Evolutionary conservation across 2,113 vertebrate species (phyloP), one percentile per base, ranked within the genome.

Genomic region (Salvelinus namaycush): DNA sequence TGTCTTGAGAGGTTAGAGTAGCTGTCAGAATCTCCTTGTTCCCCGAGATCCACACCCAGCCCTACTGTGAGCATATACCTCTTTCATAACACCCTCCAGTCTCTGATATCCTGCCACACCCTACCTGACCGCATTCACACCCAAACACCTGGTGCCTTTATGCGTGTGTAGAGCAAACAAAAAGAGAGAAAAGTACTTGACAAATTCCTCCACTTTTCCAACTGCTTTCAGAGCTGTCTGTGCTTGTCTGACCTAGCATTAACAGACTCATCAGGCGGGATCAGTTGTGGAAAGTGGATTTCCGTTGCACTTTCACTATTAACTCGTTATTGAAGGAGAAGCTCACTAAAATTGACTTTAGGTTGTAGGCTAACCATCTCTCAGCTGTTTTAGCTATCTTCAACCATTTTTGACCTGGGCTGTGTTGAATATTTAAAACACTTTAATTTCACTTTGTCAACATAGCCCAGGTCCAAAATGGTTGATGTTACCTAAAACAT

Each of bases 161-260:
- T 62, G 12, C 5, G 51, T 54, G 51, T 1, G 3, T 7, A 18
- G 16, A 54, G 1, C 18, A 62, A 62, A 62, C 22, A 9, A 60
- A 60, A 51, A 22, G 18, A 24, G 7, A 9, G 7, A 57, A 57
- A 62, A 22, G n/a, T 9, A 62, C n/a, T 22, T 44, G 31, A 20
- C 20, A 70, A 70, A 70, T 70, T 44, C 34, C 31, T 44, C 68
- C n/a, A 48, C 34, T 70, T 31, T 49, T 44, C 2, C 68, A 5
- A 3, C 68, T 49, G 68, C 34, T 70, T 44, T 39, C 39, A 70
- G 68, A 48, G 34, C 18, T 70, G 68, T 22, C 68, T 70, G 39
- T 44, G 39, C 68, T 49, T 70, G 68, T 49, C n/a, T 48, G 68
- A n/a, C n/a, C 51, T n/a, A 70, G n/a, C 68, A 70, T 70, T 44